Evolutionary conservation across 2,113 vertebrate genomes (phyloP), one percentile per base, ranked within the genome.

Genomic region (Oreochromis spilurus): DNA sequence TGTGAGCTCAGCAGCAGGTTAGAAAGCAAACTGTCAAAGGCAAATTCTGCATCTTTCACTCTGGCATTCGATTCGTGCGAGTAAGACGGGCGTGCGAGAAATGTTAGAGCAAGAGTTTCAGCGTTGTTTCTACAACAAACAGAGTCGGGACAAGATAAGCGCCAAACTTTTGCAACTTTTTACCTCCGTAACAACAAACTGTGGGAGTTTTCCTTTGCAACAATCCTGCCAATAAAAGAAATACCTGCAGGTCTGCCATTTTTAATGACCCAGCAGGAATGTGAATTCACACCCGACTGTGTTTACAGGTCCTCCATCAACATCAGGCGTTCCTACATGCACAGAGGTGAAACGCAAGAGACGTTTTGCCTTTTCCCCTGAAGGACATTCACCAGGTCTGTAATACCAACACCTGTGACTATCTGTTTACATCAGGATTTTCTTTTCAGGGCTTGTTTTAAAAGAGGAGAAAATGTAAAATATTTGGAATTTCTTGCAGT

Each of bases 401-500:
- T 11, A 65, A n/a, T 7, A 57, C 54, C 5, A 14, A 26, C 17
- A 36, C 60, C 34, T 19, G 17, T 0, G n/a, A 62, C 58, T 19
- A 36, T 36, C 9, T 12, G 2, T 12, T 12, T 36, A 1, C 6
- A 0, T 7, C 60, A n/a, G 58, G 17, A 36, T 11, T 4, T 31
- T 19, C 34, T 29, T 53, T 60, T 60, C 57, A 36, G 19, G 17
- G 6, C 17, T 36, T 3, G 1, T 38, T 65, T 65, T 67, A 38
- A 67, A 67, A 60, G 0, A 62, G 31, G 0, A 62, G 0, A 36
- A 62, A 62, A 36, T 3, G 0, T 62, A 1, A 62, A 43, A 1
- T 24, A 70, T 70, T 24, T 43, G 19, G n/a, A 70, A 40, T 67
- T 67, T 67, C 2, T 21, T 5, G 62, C 36, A 70, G 36, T 24